Evolutionary conservation across 35 echinoderm and acorn worm genomes (phyloP).

Genomic region (Amphiura filiformis): DNA sequence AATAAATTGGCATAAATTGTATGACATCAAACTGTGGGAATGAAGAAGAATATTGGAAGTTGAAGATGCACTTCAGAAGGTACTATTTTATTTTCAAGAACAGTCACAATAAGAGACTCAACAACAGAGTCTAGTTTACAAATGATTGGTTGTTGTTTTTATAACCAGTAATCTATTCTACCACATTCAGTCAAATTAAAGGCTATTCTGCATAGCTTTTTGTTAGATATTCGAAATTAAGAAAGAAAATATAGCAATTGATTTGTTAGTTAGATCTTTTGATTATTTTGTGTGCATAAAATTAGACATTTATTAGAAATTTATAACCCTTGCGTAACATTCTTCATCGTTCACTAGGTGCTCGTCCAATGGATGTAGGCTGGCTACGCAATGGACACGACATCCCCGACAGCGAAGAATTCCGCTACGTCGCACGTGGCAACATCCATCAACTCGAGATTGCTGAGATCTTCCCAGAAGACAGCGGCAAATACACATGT

Average conservation of each 20-base stretch:
- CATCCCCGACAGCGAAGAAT: conserved; percentile 81
- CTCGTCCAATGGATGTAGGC: conserved; percentile 95
- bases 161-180: too few species aligned
- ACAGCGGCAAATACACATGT: conserved; percentile 91
- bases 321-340: not conserved
- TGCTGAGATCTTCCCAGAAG: conserved; percentile 90
- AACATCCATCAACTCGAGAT: conserved; percentile 91
- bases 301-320: not conserved
- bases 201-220: too few species aligned
- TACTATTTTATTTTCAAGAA: too few species aligned
- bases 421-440: conserved; percentile 82
- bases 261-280: not conserved
- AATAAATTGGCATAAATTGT: too few species aligned
- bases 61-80: too few species aligned
- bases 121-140: too few species aligned
- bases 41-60: too few species aligned
- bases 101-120: too few species aligned
- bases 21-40: too few species aligned
- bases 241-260: not conserved
- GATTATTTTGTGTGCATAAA: not conserved
- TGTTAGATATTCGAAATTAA: too few species aligned
- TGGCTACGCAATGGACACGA: conserved; percentile 94
- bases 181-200: too few species aligned
- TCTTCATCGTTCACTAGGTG: conserved; percentile 38
- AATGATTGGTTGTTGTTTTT: too few species aligned